These are phyloP conservation scores for Todiramphus saurophagus DNA, from an alignment of 2,113 vertebrate species.

Conservation along the genomic window DNA sequence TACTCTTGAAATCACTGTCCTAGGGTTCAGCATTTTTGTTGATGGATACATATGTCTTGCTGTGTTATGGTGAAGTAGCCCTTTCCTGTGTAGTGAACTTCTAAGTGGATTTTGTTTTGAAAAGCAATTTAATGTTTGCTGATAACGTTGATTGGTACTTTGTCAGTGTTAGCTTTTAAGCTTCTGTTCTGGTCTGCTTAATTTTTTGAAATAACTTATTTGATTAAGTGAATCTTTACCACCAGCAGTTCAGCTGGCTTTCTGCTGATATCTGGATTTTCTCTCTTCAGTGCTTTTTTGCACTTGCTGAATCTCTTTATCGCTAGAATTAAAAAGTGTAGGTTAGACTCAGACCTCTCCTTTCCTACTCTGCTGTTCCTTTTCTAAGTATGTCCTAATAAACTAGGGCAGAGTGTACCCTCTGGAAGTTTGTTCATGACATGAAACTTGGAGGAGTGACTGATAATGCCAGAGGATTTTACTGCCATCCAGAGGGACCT, in stretches of 20 bases:
- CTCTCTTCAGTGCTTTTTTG: background rate
- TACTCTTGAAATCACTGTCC: background rate
- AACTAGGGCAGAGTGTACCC: background rate
- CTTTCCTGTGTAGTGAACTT: background rate
- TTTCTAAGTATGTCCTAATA: background rate
- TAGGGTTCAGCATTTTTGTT: background rate
- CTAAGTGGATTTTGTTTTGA: constrained; percentile 46
- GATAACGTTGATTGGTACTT: constrained; percentile 50
- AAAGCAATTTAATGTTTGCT: constrained; percentile 56
- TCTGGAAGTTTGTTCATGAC: background rate
- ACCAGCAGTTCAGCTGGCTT: constrained; percentile 1
- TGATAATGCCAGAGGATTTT: background rate
- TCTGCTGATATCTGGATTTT: constrained; percentile 32
- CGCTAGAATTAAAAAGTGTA: background rate
- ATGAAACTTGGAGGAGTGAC: background rate
- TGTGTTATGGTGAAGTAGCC: background rate
- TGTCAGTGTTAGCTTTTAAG: constrained; percentile 50
- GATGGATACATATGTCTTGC: background rate
- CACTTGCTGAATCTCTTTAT: background rate
- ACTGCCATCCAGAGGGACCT: background rate
- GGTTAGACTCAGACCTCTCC: background rate
- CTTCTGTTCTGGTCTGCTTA: constrained; percentile 56
- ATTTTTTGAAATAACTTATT: constrained; percentile 56
- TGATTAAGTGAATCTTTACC: constrained; percentile 54
- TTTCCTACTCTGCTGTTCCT: background rate